A percentile compares a stretch with the other conserved stretches of the same genome.
These are phyloP conservation scores for Arvicanthis niloticus DNA, from an alignment of 2,113 vertebrate genomes.

Conservation along the genomic window DNA sequence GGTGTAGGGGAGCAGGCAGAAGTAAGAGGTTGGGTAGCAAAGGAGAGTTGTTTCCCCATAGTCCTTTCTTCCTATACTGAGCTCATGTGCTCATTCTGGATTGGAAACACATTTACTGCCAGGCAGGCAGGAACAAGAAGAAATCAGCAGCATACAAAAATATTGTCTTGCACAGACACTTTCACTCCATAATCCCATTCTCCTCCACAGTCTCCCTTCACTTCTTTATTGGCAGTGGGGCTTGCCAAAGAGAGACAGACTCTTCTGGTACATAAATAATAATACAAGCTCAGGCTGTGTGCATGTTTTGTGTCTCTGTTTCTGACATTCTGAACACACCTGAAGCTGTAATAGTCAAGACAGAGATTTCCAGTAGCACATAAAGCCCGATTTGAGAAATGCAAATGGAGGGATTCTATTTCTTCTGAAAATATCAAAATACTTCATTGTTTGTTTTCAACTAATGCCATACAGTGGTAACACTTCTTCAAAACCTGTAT, in stretches of 20 bases:
- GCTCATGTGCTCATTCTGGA: constrained; percentile 15
- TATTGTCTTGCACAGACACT: constrained; percentile 53
- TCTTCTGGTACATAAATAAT: constrained; percentile 64
- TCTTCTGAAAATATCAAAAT: not conserved
- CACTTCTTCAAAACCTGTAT: not conserved
- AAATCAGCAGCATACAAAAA: constrained; percentile 29
- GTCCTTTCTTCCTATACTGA: not conserved
- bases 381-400: constrained; percentile 30
- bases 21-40: not conserved
- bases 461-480: not conserved
- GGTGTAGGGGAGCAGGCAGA: not conserved
- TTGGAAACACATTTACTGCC: constrained; percentile 67
- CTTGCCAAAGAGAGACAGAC: not conserved
- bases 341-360: constrained; percentile 44
- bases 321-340: constrained; percentile 56
- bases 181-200: not conserved
- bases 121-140: constrained; percentile 56
- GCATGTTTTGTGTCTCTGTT: not conserved
- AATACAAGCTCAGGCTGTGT: not conserved
- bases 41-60: not conserved
- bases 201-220: not conserved
- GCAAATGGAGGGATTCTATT: not conserved
- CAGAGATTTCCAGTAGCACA: constrained; percentile 10
- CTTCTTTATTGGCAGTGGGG: constrained; percentile 22
- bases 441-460: not conserved